Base-by-base conservation (phyloP, 2,888 invertebrate genomes). In the Brachynemurus nebulosus region DNA sequence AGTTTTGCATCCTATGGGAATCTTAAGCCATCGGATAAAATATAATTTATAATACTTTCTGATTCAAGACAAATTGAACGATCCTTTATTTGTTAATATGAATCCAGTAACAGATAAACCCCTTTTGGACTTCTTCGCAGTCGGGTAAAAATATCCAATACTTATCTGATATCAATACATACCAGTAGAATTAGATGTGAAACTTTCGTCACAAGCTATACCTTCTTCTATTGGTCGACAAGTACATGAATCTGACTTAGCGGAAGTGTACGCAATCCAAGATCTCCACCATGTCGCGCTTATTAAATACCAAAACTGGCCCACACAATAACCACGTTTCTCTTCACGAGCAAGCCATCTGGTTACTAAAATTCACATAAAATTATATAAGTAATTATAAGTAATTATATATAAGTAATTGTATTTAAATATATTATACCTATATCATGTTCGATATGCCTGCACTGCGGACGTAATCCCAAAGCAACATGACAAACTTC, bases 291-390 rank as follows among this genome's bases (percentile, higher is more conserved):
- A 92, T 53, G 83, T 81, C 37, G 80, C 77, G 1, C 80, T 74
- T 47, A 91, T 75, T 49, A 92, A 72, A 70, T 89, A 91, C 89
- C 90, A 91, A 65, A 86, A 83, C 65, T 90, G 88, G 0, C 88
- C 89, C 44, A 83, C 77, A 37, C 76, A 67, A 58, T 82, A 78
- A 0, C 86, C 85, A 37, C 85, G 73, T 38, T 74, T 68, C 52
- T 80, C 78, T 59, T 86, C 86, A 34, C 91, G 72, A 2, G 78
- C 73, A 48, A 90, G 59, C 91, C 91, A 92, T 2, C 85, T 82
- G 48, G 78, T 73, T 9, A 82, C 84, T 73, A 58, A 36, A 60
- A 58, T 39, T 18, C 9, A 44, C 35, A 45, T 20, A 7, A 39
- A 43, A 37, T 34, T 41, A n/a, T 8, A 34, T 23, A 42, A 44